Base-by-base conservation (phyloP, 64 coral and sea anemone species). In the Montipora sp. region DNA sequence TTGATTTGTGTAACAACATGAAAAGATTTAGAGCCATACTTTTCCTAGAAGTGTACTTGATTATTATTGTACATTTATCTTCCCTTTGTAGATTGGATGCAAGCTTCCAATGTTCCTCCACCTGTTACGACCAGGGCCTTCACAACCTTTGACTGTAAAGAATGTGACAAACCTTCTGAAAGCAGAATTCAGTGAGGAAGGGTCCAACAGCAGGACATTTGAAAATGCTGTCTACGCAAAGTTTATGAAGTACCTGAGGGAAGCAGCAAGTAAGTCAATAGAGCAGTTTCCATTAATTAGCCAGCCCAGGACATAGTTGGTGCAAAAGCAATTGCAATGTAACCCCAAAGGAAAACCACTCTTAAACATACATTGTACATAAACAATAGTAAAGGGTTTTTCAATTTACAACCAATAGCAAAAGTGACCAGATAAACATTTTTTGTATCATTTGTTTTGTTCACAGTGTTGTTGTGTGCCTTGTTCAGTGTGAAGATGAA, bases 181-280 rank as follows among this genome's bases (percentile, higher is more conserved):
- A 59, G 19, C 87, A 57, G 73, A 77, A n/a, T 89, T 89, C 58
- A 89, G 87, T 67, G 73, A 60, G 75, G 87, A 60, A 65, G 87
- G 87, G 45, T 89, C 87, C 24, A 89, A 89, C 75, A 78, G 46
- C 10, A 89, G 75, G 55, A 78, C 8, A 45, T 89, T 63, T 89
- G 75, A 89, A 79, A 67, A 78, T 78, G 87, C 51, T 48, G 57
- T 79, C 14, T 89, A 79, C 55, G 46, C 49, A 78, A 46, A 63
- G 19, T 89, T 89, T 77, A 79, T 89, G 49, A 89, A 78, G 59
- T 78, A 89, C 60, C 12, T 89, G 87, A 59, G 87, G 57, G 75
- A 79, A 79, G 75, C 75, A 63, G 87, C 87, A 75, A 77, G 87
- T 87, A 89, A 89, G 57, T 79, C 36, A 69, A 18, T 1, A 27